These are phyloP conservation scores for Chloebia gouldiae DNA, from an alignment of 2,113 vertebrate species.

Conservation along the genomic window DNA sequence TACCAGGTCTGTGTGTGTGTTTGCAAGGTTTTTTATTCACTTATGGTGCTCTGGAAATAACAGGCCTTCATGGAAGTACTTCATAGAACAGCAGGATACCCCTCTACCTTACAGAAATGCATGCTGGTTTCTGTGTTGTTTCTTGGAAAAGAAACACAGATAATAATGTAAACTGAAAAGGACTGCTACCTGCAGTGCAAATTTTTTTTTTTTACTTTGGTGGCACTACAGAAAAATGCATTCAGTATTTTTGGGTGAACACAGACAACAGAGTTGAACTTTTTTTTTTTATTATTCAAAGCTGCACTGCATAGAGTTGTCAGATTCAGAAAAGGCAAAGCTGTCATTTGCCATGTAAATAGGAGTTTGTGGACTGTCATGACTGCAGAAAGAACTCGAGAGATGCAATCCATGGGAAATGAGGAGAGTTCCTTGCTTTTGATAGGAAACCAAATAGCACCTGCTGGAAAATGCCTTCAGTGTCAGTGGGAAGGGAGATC, in stretches of 20 bases:
- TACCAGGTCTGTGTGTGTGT: background rate
- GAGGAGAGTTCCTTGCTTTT: background rate
- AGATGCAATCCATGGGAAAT: background rate
- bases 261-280: background rate
- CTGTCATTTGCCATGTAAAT: background rate
- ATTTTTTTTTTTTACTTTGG: too few relatives aligned
- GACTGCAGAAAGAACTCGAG: background rate
- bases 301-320: background rate
- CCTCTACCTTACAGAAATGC: background rate
- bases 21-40: constrained; percentile 15
- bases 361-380: background rate
- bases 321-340: background rate
- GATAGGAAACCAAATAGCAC: background rate
- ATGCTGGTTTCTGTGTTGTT: background rate
- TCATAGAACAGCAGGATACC: background rate
- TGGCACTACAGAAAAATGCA: background rate
- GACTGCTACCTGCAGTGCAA: background rate
- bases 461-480: background rate
- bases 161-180: background rate
- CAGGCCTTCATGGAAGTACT: background rate
- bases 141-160: background rate
- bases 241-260: background rate
- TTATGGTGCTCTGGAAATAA: background rate
- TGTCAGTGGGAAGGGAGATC: background rate
- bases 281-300: background rate